Percentiles rank a stretch among this genome's conserved stretches.
Conservation (phyloP, 2,113 vertebrate genomes). For the Scortum barcoo region DNA sequence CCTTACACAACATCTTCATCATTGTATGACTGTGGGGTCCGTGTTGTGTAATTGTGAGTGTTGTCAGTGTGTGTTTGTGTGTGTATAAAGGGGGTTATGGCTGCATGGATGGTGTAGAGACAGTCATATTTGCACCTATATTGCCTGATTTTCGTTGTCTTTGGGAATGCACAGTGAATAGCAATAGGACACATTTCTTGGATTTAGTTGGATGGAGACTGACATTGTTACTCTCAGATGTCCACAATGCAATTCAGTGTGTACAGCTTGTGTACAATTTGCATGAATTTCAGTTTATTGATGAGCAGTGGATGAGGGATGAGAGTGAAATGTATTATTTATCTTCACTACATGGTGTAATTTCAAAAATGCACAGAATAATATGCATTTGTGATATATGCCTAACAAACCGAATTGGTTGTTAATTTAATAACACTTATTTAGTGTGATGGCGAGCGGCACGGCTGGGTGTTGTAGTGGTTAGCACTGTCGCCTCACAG, state of each 20-base stretch:
- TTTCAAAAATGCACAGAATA: neutral
- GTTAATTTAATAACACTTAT: neutral
- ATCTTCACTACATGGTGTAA: neutral
- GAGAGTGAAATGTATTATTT: neutral
- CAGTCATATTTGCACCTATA: conserved; percentile 28
- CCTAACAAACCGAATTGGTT: neutral
- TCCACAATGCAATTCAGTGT: conserved; percentile 8
- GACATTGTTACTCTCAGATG: conserved; percentile 3
- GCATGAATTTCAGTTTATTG: conserved; percentile 12
- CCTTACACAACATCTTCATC: conserved; percentile 66
- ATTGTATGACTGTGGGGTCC: conserved; percentile 17
- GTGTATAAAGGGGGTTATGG: neutral
- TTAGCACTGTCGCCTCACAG: too few species aligned
- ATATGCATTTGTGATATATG: neutral
- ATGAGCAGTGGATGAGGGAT: conserved; percentile 3
- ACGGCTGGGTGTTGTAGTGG: too few species aligned
- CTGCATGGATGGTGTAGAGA: neutral
- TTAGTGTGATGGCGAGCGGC: too few species aligned
- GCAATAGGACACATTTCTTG: neutral
- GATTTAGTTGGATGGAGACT: neutral
- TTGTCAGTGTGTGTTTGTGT: conserved; percentile 6
- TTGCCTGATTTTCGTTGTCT: conserved; percentile 10
- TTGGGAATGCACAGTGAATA: conserved; percentile 8
- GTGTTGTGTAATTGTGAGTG: conserved; percentile 2
- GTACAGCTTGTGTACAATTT: conserved; percentile 2